phyloP scores from a whole-genome alignment of 2,888 invertebrate genomes.

The Standfussiana lucernea region DNA sequence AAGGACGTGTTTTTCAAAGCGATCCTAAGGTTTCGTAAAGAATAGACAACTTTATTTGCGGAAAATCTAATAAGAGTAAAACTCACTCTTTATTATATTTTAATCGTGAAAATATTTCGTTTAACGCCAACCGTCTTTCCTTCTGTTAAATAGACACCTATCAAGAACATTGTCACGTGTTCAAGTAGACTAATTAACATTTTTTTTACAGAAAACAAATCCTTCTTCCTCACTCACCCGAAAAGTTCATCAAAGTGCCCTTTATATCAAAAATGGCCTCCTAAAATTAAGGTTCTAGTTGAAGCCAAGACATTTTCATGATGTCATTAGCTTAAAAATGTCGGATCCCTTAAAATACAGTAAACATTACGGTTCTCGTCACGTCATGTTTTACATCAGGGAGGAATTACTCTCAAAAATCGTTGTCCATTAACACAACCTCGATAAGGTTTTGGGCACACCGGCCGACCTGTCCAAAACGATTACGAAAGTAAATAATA shows the following conservation, averaged over 20 bases:
- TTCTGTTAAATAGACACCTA: neutral
- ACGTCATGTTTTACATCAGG: constrained; percentile 69
- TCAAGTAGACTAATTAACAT: neutral
- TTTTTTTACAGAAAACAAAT: neutral
- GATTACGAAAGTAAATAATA: constrained; percentile 59
- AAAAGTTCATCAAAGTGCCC: neutral
- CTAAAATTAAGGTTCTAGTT: constrained; percentile 6
- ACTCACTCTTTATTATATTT: too few species aligned
- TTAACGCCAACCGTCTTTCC: neutral
- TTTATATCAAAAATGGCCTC: neutral
- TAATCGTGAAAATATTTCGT: neutral
- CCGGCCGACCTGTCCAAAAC: constrained; percentile 29
- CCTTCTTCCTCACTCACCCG: neutral
- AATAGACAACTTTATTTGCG: neutral
- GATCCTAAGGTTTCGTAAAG: neutral
- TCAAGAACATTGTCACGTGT: neutral
- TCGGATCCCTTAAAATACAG: constrained; percentile 6
- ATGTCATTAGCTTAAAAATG: constrained; percentile 19
- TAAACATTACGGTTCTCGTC: constrained; percentile 66
- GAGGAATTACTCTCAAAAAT: constrained; percentile 72
- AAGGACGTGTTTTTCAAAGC: neutral
- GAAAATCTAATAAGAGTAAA: neutral
- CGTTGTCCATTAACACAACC: constrained; percentile 63
- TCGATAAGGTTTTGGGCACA: constrained; percentile 50
- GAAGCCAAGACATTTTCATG: constrained; percentile 4